These are phyloP conservation scores for Bergia puertoricense DNA, from an alignment of 92 coral and sea anemone species.

Conservation along the genomic window DNA sequence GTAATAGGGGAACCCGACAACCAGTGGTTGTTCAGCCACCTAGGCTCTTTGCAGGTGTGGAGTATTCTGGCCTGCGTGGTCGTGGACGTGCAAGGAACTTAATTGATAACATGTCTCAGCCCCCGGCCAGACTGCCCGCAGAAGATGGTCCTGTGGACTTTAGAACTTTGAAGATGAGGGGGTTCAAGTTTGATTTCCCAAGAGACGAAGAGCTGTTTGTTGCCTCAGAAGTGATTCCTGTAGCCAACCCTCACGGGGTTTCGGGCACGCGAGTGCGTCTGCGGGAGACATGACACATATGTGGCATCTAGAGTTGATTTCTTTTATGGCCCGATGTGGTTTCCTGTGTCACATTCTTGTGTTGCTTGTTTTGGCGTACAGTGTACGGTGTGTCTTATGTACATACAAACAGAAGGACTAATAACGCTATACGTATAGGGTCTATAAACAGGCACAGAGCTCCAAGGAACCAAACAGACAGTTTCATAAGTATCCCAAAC, in stretches of 20 bases:
- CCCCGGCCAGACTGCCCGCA: slow-evolving; percentile 76
- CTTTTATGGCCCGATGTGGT: slow-evolving; percentile 21
- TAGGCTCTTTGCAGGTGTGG: slow-evolving; percentile 28
- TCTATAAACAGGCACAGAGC: neutral
- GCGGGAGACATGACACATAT: slow-evolving; percentile 50
- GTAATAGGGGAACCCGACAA: neutral
- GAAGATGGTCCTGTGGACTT: slow-evolving; percentile 48
- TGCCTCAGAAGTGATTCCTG: slow-evolving; percentile 67
- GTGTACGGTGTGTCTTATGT: neutral
- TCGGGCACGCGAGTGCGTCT: slow-evolving; percentile 84
- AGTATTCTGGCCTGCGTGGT: slow-evolving; percentile 63
- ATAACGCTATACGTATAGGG: neutral
- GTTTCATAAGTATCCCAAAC: neutral
- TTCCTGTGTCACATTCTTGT: neutral
- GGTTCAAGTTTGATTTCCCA: slow-evolving; percentile 62
- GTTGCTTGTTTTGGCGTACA: neutral
- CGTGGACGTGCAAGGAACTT: slow-evolving; percentile 91
- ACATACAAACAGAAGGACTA: neutral
- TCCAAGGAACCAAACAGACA: neutral
- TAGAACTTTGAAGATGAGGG: slow-evolving; percentile 19
- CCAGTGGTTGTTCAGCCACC: neutral
- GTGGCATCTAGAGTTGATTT: neutral
- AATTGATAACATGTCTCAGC: slow-evolving; percentile 65
- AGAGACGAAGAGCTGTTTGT: slow-evolving; percentile 82
- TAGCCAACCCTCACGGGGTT: slow-evolving; percentile 50